These are phyloP conservation scores for Larimichthys crocea DNA, from an alignment of 2,113 vertebrate genomes.

Conservation along the genomic window DNA sequence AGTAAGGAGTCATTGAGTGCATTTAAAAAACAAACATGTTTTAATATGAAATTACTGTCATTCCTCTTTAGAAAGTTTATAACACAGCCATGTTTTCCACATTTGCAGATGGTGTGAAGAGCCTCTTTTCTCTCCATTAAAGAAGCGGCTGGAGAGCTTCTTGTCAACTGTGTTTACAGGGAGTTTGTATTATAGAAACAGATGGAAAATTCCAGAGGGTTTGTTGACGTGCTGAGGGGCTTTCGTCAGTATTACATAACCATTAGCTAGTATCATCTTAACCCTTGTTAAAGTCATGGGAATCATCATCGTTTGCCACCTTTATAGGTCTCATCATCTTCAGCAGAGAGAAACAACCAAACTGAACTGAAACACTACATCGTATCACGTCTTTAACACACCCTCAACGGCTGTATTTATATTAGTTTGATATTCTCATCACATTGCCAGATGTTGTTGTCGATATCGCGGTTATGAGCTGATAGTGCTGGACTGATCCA, in stretches of 20 bases:
- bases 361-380: background rate
- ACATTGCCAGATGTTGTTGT: background rate
- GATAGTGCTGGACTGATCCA: slow-evolving; percentile 15
- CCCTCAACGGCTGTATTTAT: background rate
- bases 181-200: slow-evolving; percentile 58
- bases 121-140: slow-evolving; percentile 23
- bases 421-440: background rate
- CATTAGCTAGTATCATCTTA: slow-evolving; percentile 1
- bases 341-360: background rate
- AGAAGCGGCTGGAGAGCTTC: slow-evolving; percentile 55
- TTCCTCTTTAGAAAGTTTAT: background rate
- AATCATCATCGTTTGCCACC: background rate
- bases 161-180: slow-evolving; percentile 66
- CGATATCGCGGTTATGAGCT: slow-evolving; percentile 1
- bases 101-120: background rate
- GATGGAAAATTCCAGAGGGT: slow-evolving; percentile 61
- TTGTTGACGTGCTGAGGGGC: slow-evolving; percentile 29
- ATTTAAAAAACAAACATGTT: background rate
- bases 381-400: background rate
- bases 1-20: background rate
- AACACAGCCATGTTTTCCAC: background rate
- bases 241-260: slow-evolving; percentile 38
- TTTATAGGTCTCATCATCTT: background rate
- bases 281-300: background rate
- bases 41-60: background rate